Evolutionary conservation across 64 coral and sea anemone species (phyloP).

Genomic region (Porites lutea): DNA sequence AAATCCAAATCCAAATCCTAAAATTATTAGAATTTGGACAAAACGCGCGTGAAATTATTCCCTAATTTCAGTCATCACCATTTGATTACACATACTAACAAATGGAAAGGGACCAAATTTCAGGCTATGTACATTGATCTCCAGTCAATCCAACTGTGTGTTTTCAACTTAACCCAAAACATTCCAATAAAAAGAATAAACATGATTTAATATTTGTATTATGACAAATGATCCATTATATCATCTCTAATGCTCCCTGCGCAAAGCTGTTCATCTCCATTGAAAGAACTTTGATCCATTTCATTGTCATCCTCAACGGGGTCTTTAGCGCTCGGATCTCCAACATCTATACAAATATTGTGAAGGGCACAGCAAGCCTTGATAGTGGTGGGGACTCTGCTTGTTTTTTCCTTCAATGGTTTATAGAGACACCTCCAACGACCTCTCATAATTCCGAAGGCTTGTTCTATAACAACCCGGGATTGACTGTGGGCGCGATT

Average conservation of each 20-base stretch:
- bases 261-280: no score
- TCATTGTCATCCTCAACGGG: no score
- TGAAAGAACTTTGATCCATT: no score
- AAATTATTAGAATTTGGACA: no score
- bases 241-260: background rate
- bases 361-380: background rate
- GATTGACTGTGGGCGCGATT: background rate
- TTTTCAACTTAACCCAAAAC: background rate
- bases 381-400: slow-evolving; percentile 29
- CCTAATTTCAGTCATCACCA: no score
- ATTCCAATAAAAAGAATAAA: background rate
- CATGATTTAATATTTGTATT: background rate
- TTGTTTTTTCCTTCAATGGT: background rate
- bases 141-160: background rate
- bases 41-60: no score
- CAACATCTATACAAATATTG: no score
- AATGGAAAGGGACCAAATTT: no score
- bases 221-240: slow-evolving; percentile 5
- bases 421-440: slow-evolving; percentile 24
- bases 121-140: background rate
- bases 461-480: slow-evolving; percentile 26
- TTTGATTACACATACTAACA: no score
- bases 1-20: no score
- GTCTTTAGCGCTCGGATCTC: no score
- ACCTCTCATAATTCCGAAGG: slow-evolving; percentile 47